Conservation (phyloP, 2,113 vertebrate genomes). For the Cercocebus atys region DNA sequence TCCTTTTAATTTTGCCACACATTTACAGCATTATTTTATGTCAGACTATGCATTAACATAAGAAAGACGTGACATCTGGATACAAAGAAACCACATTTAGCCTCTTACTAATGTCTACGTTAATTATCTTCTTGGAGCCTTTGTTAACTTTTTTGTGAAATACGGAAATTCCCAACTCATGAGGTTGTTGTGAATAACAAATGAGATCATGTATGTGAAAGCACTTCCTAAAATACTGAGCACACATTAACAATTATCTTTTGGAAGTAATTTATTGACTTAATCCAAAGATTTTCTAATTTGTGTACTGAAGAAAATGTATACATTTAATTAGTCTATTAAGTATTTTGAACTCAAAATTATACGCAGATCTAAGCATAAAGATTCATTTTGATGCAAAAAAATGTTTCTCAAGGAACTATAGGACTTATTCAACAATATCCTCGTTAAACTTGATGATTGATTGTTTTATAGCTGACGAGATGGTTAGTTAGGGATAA, state of each 20-base stretch:
- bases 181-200: conserved; percentile 56
- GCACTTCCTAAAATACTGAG: conserved; percentile 30
- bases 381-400: neutral
- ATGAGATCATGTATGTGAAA: conserved; percentile 55
- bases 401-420: neutral
- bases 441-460: neutral
- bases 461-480: neutral
- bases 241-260: conserved; percentile 18
- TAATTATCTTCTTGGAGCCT: conserved; percentile 44
- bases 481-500: neutral
- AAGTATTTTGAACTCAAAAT: neutral
- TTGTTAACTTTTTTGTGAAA: conserved; percentile 56
- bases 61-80: conserved; percentile 1
- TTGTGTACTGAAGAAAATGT: conserved; percentile 23
- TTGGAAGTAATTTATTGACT: neutral
- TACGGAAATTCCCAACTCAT: conserved; percentile 50
- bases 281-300: neutral
- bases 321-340: neutral
- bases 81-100: conserved; percentile 17
- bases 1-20: neutral
- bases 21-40: neutral
- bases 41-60: neutral
- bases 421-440: neutral
- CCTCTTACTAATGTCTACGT: neutral
- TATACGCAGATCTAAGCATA: neutral